Base-by-base conservation (phyloP, 1,140 invertebrate species). In the Helicoverpa armigera region DNA sequence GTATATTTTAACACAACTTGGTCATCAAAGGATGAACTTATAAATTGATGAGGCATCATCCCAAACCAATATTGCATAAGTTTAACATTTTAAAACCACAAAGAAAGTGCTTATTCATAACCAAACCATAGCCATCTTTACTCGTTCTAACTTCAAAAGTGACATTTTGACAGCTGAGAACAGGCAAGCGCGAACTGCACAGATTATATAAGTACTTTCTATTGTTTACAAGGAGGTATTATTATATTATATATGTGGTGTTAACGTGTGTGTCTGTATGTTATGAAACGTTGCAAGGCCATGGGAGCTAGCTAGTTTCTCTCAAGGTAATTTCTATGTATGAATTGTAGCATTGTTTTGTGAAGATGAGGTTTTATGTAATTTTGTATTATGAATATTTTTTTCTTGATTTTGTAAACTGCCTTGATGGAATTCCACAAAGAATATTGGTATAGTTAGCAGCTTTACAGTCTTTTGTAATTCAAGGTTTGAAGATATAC, bases 131-230 rank as follows among this genome's bases (percentile, higher is more conserved):
- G 10, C 43, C 48, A 18, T 4, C 48, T 69, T 29, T 10, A 14
- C 5, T 13, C 18, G 31, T 29, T 29, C 67, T 3, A 67, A 51
- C 14, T 56, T 16, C 51, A 72, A 35, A 69, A 67, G 69, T 82
- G 81, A 79, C 76, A 82, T 61, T 79, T 82, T 54, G 74, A 65
- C 50, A 58, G 58, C 70, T 31, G 31, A 79, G 7, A 18, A 82
- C n/a, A 23, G 23, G 78, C 54, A 77, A 29, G 56, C 54, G 73
- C 53, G 50, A 69, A 69, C 60, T 48, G 16, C 69, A 75, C 77
- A 79, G 79, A 80, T 85, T 83, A 84, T 72, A 82, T 86, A 84
- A 82, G 31, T 67, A 75, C 86, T 87, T 87, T 87, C 86, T 87
- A 87, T 87, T 83, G 82, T 86, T 84, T 82, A 85, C 81, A 72